Conservation (phyloP, 30 jellyfish, hydroid and myxozoan species). For the Sanderia malayensis region DNA sequence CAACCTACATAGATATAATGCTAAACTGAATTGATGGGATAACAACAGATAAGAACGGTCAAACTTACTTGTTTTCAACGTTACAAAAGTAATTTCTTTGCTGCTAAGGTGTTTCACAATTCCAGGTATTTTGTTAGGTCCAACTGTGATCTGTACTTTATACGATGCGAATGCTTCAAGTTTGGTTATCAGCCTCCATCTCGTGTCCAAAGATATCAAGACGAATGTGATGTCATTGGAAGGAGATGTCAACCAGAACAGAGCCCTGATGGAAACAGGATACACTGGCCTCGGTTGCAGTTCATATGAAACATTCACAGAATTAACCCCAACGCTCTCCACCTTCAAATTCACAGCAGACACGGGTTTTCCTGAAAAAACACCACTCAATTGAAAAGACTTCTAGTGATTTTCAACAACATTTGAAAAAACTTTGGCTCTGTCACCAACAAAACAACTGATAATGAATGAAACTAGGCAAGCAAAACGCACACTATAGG, state of each 20-base stretch:
- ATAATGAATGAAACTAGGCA: too few species aligned
- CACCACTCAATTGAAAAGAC: too few species aligned
- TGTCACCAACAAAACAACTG: too few species aligned
- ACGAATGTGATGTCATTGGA: not conserved
- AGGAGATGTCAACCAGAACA: slow-evolving; percentile 4
- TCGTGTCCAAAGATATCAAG: not conserved
- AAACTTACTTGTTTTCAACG: not conserved
- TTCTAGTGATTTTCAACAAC: too few species aligned
- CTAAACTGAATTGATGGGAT: too few species aligned
- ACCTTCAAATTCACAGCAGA: not conserved
- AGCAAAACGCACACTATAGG: too few species aligned
- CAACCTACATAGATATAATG: too few species aligned
- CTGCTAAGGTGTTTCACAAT: slow-evolving; percentile 8
- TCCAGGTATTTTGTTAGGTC: slow-evolving; percentile 27
- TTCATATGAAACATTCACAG: not conserved
- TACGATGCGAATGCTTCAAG: slow-evolving; percentile 1
- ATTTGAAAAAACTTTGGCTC: too few species aligned
- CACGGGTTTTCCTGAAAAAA: not conserved
- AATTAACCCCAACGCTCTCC: not conserved
- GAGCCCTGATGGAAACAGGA: not conserved
- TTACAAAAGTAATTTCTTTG: slow-evolving; percentile 28
- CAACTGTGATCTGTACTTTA: slow-evolving; percentile 4
- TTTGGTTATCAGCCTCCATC: not conserved
- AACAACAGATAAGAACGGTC: too few species aligned
- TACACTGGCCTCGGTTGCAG: not conserved